Percentiles rank a stretch among this genome's conserved stretches.
Conservation (phyloP, 2,888 invertebrate genomes). For the Dolichopus griseipennis region DNA sequence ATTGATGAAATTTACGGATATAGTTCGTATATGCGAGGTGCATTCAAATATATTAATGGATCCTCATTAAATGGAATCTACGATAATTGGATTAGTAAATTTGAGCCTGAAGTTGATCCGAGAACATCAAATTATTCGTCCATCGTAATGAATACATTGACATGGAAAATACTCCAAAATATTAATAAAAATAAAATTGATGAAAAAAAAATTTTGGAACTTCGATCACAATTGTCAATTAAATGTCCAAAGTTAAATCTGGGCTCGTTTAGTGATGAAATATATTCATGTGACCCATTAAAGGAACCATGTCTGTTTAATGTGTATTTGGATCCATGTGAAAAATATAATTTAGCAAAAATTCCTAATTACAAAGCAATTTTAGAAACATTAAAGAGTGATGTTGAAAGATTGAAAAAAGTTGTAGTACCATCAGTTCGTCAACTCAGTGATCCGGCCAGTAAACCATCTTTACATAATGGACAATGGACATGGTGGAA, state of each 20-base stretch:
- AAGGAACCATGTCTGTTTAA: conserved; percentile 46
- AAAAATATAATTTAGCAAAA: conserved; percentile 35
- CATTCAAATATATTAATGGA: conserved; percentile 38
- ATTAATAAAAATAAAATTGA: conserved; percentile 18
- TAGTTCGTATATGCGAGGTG: conserved; percentile 28
- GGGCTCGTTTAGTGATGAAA: neutral
- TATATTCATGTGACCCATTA: conserved; percentile 30
- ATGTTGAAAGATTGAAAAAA: conserved; percentile 40
- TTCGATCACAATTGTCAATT: conserved; percentile 10
- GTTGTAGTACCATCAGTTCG: conserved; percentile 38
- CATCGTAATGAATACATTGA: conserved; percentile 27
- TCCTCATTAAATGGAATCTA: conserved; percentile 30
- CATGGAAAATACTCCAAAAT: conserved; percentile 21
- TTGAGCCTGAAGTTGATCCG: conserved; percentile 30
- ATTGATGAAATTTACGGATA: conserved; percentile 54
- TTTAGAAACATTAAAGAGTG: conserved; percentile 38
- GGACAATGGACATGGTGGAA: conserved; percentile 52
- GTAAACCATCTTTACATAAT: conserved; percentile 48
- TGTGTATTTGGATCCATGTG: conserved; percentile 47
- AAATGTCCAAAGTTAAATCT: conserved; percentile 23
- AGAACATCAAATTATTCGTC: conserved; percentile 27
- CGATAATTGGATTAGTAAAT: conserved; percentile 27
- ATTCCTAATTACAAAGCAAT: conserved; percentile 21
- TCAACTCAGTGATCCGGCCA: conserved; percentile 43
- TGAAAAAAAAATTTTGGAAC: conserved; percentile 22